phyloP scores from a whole-genome alignment of 2,888 invertebrate genomes.

The Smittia aterrima region DNA sequence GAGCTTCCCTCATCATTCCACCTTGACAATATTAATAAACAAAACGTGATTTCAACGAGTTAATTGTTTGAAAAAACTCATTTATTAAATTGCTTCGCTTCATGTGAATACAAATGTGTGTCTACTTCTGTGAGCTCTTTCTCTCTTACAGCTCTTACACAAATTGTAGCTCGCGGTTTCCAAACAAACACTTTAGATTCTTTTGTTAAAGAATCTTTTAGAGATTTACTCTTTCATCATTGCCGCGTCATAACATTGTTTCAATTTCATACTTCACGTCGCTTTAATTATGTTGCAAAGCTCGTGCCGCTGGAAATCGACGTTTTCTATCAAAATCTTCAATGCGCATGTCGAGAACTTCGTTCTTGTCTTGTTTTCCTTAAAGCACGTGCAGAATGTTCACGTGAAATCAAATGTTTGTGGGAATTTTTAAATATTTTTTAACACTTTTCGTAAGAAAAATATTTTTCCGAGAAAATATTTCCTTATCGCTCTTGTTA shows the following conservation, averaged over 20 bases:
- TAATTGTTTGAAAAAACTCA: slow-evolving; percentile 37
- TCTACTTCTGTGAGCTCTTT: neutral
- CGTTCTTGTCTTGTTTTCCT: neutral
- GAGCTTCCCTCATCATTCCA: neutral
- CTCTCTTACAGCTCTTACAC: neutral
- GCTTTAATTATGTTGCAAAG: too few relatives aligned
- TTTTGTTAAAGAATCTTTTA: too few relatives aligned
- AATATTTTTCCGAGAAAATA: too few relatives aligned
- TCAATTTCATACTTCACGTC: too few relatives aligned
- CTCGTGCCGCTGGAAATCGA: too few relatives aligned
- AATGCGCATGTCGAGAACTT: neutral
- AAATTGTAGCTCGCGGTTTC: too few relatives aligned
- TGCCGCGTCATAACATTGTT: too few relatives aligned
- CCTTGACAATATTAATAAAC: slow-evolving; percentile 33
- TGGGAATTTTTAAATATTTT: neutral
- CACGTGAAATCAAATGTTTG: neutral
- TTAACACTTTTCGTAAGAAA: too few relatives aligned
- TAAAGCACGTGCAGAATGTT: neutral
- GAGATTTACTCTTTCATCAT: too few relatives aligned
- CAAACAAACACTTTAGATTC: too few relatives aligned
- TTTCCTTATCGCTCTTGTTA: too few relatives aligned
- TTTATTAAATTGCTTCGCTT: slow-evolving; percentile 26
- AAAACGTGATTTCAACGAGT: slow-evolving; percentile 32
- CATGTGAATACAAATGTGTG: slow-evolving; percentile 29
- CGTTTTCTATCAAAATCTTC: neutral